Evolutionary conservation across 2,888 invertebrate species (phyloP).

Genomic region (Zele albiditarsus): DNA sequence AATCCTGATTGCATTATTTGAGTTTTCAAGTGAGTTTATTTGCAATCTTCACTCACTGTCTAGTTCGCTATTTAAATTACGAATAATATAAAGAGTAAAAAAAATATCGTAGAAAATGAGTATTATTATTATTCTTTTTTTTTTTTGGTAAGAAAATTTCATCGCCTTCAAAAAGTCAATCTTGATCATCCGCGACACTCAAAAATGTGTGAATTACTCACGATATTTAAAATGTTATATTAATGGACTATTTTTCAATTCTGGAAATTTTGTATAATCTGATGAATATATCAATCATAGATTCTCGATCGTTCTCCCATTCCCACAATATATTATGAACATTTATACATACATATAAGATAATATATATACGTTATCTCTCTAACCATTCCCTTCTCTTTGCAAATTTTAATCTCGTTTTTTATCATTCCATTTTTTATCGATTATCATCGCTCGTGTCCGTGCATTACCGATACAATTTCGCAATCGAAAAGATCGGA

Average conservation of each 20-base stretch:
- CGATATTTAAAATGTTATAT: background rate
- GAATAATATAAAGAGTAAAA: conserved; percentile 7
- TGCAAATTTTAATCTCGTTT: background rate
- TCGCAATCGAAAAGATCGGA: conserved; percentile 12
- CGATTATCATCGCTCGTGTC: background rate
- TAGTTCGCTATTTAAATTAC: background rate
- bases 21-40: conserved; percentile 37
- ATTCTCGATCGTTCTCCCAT: conserved; percentile 37
- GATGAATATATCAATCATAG: background rate
- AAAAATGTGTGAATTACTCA: background rate
- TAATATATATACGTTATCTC: conserved; percentile 50
- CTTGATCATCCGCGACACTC: background rate
- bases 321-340: conserved; percentile 67
- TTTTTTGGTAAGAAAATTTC: conserved; percentile 9
- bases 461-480: conserved; percentile 11
- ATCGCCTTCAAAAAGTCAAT: conserved; percentile 3
- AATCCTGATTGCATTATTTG: background rate
- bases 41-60: conserved; percentile 3
- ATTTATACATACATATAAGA: conserved; percentile 67
- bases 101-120: conserved; percentile 5
- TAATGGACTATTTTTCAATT: background rate
- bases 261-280: background rate
- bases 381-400: conserved; percentile 38
- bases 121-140: background rate
- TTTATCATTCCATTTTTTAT: background rate